phyloP scores from a whole-genome alignment of 2,797 vertebrate genomes.

The Arremon brunneinucha region DNA sequence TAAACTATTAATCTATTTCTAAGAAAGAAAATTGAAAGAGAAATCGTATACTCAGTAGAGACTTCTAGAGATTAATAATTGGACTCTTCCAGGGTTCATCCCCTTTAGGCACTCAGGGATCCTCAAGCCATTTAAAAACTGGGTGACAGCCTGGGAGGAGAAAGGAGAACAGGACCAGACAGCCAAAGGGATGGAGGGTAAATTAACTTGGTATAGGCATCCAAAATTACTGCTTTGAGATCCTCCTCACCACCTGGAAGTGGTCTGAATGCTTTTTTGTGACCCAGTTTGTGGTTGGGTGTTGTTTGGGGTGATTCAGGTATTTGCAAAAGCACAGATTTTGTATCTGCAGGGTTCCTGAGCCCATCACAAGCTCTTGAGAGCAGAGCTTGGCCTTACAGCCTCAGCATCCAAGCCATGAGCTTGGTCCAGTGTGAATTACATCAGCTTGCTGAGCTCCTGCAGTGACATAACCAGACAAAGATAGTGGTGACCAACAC shows the following conservation, averaged over 20 bases:
- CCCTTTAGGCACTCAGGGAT: neutral
- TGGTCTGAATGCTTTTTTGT: neutral
- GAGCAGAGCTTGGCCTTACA: neutral
- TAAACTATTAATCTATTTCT: neutral
- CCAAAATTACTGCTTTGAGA: neutral
- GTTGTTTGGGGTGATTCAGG: neutral
- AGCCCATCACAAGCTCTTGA: neutral
- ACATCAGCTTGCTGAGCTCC: neutral
- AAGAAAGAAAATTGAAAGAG: neutral
- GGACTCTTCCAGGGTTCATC: neutral
- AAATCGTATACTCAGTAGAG: neutral
- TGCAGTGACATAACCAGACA: neutral
- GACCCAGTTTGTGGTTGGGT: neutral
- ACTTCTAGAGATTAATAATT: neutral
- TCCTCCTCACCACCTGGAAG: neutral
- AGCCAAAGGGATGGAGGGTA: neutral
- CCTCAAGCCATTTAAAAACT: neutral
- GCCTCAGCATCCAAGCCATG: neutral
- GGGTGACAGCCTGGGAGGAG: neutral
- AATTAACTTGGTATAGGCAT: neutral
- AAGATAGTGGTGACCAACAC: neutral
- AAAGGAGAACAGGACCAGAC: neutral
- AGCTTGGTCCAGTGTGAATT: neutral
- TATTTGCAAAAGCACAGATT: neutral
- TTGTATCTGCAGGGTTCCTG: accelerated